These are phyloP conservation scores for Callithrix jacchus DNA, from an alignment of 2,113 vertebrate species.

Conservation along the genomic window DNA sequence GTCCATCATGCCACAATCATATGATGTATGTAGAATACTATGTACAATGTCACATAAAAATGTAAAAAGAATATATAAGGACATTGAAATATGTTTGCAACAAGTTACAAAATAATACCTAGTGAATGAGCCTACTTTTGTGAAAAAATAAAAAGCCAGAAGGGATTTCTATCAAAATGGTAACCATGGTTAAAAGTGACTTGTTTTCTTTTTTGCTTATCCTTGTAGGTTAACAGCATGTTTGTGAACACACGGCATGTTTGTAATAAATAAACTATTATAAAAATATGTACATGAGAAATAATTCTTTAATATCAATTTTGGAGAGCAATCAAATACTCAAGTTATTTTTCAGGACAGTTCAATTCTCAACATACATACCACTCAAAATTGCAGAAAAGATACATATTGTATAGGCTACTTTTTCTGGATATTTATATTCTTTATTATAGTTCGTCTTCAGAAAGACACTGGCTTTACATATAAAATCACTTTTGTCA, in stretches of 20 bases:
- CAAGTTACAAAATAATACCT: background rate
- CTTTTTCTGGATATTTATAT: background rate
- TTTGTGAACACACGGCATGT: background rate
- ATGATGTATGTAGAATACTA: background rate
- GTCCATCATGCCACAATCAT: background rate
- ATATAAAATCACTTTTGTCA: slow-evolving; percentile 48
- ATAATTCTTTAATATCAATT: slow-evolving; percentile 23
- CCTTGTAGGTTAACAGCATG: background rate
- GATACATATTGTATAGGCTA: background rate
- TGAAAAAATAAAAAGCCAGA: background rate
- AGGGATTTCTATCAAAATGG: background rate
- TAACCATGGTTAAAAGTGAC: background rate
- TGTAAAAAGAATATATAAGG: background rate
- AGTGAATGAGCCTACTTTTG: background rate
- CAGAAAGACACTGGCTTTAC: slow-evolving; percentile 21
- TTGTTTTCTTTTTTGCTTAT: background rate
- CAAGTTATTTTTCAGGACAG: background rate
- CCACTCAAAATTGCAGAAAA: slow-evolving; percentile 10
- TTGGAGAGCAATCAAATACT: slow-evolving; percentile 24
- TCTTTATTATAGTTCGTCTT: background rate
- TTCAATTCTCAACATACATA: background rate
- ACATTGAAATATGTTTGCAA: background rate
- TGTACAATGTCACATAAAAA: background rate
- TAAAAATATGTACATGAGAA: background rate
- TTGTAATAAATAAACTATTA: background rate